Base-by-base conservation (phyloP, 1,140 invertebrate genomes). In the Solen grandis region DNA sequence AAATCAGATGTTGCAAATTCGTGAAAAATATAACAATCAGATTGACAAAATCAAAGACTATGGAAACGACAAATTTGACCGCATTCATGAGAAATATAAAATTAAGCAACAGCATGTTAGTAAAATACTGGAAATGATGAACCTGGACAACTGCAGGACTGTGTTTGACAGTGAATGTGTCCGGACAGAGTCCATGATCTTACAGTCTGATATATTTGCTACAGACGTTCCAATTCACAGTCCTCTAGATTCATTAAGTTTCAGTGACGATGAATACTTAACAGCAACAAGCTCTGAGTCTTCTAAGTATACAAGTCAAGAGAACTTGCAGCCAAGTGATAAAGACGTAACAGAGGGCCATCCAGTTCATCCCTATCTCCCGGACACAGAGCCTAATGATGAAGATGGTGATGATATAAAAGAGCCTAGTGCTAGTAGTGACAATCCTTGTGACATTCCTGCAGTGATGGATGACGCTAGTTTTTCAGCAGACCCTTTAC, bases 21-120 rank as follows among this genome's bases (percentile, higher is more conserved):
- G 97, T 63, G 97, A 98, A 89, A 98, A 97, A 91, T 99, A 99
- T 92, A 96, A 98, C 87, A 97, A 97, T 94, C 97, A 99, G 92
- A 94, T 97, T 19, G 96, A 98, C 89, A 96, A 97, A 87, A 97
- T 99, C 69, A 94, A 97, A 19, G 98, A 99, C 91, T 99, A 98
- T 92, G 97, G 97, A 91, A 95, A 96, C 0, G 96, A 97, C 87
- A 97, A 99, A 90, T 95, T 98, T 41, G 92, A 98, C 19, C 94
- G 96, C 59, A 92, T 98, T 3, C 94, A 97, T 8, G 97, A 98
- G 91, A 97, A 96, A 5, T 98, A 97, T 94, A 98, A 98, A 92
- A 97, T 97, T 87, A 97, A 89, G 50, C 97, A 98, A 90, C 96
- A 97, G 91, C 97, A 97, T 3, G 92, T 99, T 8, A 97, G 98